Evolutionary conservation across 2,888 invertebrate species (phyloP).

Genomic region (Leptinotarsa peninsularis): DNA sequence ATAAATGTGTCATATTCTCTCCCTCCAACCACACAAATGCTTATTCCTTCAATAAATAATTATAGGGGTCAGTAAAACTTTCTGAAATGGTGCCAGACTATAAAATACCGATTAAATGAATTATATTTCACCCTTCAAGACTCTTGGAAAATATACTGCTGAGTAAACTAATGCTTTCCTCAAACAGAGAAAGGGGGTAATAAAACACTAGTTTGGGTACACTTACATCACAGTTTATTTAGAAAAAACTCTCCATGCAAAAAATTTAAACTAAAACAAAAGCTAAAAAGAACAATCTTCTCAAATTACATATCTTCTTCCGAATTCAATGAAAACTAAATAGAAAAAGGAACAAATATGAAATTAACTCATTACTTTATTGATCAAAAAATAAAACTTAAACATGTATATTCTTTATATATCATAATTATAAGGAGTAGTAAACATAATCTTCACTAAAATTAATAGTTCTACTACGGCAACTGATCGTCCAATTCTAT

Average conservation of each 20-base stretch:
- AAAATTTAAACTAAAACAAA: neutral
- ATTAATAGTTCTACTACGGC: constrained; percentile 35
- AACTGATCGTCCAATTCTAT: constrained; percentile 48
- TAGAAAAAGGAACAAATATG: neutral
- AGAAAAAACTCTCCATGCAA: neutral
- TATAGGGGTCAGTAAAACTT: neutral
- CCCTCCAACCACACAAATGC: too few species aligned
- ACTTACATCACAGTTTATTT: constrained; percentile 6
- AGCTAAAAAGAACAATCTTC: neutral
- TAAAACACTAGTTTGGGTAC: neutral
- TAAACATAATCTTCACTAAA: neutral
- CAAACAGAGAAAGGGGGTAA: neutral
- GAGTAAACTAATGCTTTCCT: too few species aligned
- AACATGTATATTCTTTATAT: neutral
- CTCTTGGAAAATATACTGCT: too few species aligned
- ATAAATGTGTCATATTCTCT: too few species aligned
- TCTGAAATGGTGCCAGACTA: neutral
- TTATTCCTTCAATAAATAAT: too few species aligned
- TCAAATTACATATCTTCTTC: too few species aligned
- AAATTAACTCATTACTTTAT: neutral
- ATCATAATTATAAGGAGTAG: neutral
- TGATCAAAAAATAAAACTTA: neutral
- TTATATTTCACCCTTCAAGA: too few species aligned
- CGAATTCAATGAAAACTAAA: neutral
- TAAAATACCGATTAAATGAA: neutral